These are phyloP conservation scores for Eremobia ochroleuca DNA, from an alignment of 2,888 invertebrate genomes.

Conservation along the genomic window DNA sequence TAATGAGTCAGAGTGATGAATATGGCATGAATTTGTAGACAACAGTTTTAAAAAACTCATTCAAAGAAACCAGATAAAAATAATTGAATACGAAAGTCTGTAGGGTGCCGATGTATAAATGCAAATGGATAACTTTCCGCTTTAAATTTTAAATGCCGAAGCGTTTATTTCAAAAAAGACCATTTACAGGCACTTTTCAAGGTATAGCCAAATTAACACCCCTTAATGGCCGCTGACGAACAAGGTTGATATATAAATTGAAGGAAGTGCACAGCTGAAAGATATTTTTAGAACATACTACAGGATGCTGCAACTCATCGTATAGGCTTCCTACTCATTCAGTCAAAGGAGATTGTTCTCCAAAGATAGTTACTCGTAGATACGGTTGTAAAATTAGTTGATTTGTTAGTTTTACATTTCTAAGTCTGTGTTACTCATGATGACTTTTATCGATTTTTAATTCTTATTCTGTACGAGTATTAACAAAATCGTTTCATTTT, in stretches of 20 bases:
- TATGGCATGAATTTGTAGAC: background rate
- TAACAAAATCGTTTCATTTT: constrained; percentile 4
- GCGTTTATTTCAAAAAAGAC: background rate
- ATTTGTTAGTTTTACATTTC: background rate
- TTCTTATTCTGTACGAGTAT: background rate
- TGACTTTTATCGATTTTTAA: background rate
- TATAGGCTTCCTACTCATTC: constrained; percentile 16
- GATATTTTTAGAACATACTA: constrained; percentile 33
- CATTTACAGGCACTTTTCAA: background rate
- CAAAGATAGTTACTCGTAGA: background rate
- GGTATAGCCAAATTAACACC: background rate
- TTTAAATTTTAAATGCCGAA: background rate
- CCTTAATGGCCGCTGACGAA: background rate
- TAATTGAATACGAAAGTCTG: no score
- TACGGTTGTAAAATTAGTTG: background rate
- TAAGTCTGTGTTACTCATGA: background rate
- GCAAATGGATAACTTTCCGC: background rate
- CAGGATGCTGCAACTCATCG: constrained; percentile 12
- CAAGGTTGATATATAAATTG: constrained; percentile 4
- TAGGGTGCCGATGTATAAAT: background rate
- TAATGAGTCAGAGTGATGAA: background rate
- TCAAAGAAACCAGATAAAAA: background rate
- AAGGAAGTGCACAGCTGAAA: constrained; percentile 21
- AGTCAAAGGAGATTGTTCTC: constrained; percentile 24
- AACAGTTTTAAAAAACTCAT: no score